Percentiles rank a stretch among this genome's conserved stretches.
Conservation (phyloP, 2,113 vertebrate species). For the Aythya baeri region DNA sequence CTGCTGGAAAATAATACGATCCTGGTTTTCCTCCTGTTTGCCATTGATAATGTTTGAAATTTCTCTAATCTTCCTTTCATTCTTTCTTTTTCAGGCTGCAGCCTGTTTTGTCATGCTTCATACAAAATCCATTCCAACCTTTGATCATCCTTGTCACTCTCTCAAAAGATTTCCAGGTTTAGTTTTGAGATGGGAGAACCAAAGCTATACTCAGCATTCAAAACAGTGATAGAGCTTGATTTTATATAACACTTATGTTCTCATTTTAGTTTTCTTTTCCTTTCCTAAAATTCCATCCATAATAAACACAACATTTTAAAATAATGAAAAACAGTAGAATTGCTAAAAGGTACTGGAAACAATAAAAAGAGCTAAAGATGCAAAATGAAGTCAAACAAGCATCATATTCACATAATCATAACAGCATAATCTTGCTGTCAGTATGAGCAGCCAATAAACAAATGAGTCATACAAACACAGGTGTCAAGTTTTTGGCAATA, state of each 20-base stretch:
- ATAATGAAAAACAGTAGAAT: background rate
- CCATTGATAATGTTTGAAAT: background rate
- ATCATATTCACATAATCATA: background rate
- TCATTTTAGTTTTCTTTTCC: background rate
- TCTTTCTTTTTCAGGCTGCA: background rate
- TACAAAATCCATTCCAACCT: background rate
- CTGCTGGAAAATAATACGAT: background rate
- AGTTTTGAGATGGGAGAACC: background rate
- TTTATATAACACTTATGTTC: background rate
- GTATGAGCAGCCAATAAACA: background rate
- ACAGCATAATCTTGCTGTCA: background rate
- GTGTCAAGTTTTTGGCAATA: background rate
- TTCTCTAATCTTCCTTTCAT: background rate
- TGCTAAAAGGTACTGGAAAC: background rate
- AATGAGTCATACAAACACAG: background rate
- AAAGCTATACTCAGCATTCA: background rate
- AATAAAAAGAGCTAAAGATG: background rate
- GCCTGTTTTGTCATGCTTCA: background rate
- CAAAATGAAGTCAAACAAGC: background rate
- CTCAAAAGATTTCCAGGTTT: background rate
- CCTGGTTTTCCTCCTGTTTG: background rate
- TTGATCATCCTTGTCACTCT: background rate
- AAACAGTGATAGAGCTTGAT: background rate
- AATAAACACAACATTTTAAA: background rate
- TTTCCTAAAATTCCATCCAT: background rate